Evolutionary conservation across 1,140 invertebrate genomes (phyloP).

Genomic region (Papilio polyxenes): DNA sequence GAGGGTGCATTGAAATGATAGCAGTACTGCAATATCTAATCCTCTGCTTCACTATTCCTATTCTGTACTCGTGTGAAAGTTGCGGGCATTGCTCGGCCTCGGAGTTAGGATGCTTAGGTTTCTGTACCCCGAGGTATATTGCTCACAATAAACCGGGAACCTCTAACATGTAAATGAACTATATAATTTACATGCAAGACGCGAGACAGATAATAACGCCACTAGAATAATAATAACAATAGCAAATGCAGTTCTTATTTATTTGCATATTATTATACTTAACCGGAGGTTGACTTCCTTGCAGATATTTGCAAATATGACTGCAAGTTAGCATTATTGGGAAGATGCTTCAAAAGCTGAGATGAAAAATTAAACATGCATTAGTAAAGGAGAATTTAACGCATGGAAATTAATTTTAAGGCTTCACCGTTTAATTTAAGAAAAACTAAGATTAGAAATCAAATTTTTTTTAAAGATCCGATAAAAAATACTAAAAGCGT

Average conservation of each 20-base stretch:
- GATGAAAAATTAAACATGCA: not conserved
- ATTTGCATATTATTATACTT: slow-evolving; percentile 28
- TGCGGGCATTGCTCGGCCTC: slow-evolving; percentile 22
- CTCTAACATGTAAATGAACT: slow-evolving; percentile 33
- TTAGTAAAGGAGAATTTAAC: too few relatives aligned
- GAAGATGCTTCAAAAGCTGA: not conserved
- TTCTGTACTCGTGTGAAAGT: not conserved
- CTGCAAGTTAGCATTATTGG: not conserved
- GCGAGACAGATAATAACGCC: slow-evolving; percentile 33
- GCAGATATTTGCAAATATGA: not conserved
- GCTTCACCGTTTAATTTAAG: too few relatives aligned
- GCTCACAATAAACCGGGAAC: slow-evolving; percentile 35
- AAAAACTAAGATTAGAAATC: too few relatives aligned
- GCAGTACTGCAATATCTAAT: not conserved
- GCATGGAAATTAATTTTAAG: too few relatives aligned
- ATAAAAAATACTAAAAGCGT: not conserved
- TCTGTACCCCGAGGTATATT: slow-evolving; percentile 27
- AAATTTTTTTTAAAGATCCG: too few relatives aligned
- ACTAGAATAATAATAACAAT: slow-evolving; percentile 33
- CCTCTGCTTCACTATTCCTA: not conserved
- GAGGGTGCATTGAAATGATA: not conserved
- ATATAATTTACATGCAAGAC: slow-evolving; percentile 33
- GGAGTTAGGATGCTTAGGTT: slow-evolving; percentile 35
- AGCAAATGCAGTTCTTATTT: slow-evolving; percentile 25
- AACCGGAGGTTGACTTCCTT: slow-evolving; percentile 33